Evolutionary conservation across 2,113 vertebrate species (phyloP), one percentile per base, ranked within the genome.

Genomic region (Cinclus mexicanus): DNA sequence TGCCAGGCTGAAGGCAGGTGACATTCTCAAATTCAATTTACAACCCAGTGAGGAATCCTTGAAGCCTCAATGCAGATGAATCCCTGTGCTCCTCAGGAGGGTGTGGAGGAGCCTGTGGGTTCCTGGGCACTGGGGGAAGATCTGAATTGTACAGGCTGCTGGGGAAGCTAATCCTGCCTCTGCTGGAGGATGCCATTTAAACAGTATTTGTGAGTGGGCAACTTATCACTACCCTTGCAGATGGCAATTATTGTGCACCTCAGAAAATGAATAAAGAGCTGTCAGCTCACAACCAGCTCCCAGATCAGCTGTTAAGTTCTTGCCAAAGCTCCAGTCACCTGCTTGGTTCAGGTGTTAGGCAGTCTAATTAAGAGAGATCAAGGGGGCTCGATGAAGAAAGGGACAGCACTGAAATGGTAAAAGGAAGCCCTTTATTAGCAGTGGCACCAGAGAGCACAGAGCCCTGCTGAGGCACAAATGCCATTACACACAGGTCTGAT

Each of bases 301-400:
- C 77, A 52, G 65, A 57, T 87, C 89, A 37, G 87, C 87, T 93
- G 67, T 85, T 68, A 42, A 31, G 41, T 76, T 90, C 31, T 28
- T 88, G 89, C 93, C 95, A 87, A 55, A 93, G 89, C 89, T 80
- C 46, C 55, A 44, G 71, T 93, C 72, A 69, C 83, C 92, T 77
- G 92, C 88, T 71, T 70, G 92, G 69, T 89, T 91, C 76, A 88
- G 91, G 95, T 81, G 75, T 78, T 85, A 80, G 93, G 83, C 72
- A 90, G 60, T 46, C 75, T 81, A 70, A 94, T 95, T 95, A 96
- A 75, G 52, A 39, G 70, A 88, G 89, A 96, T 96, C 92, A 94
- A 84, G 93, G 75, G 79, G 68, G 19, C 74, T 87, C 35, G 1
- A 20, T 71, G 82, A 50, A 60, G 44, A 93, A 94, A 87, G 56